Evolutionary conservation across 2,113 vertebrate species (phyloP).

Genomic region (Alethe diademata): DNA sequence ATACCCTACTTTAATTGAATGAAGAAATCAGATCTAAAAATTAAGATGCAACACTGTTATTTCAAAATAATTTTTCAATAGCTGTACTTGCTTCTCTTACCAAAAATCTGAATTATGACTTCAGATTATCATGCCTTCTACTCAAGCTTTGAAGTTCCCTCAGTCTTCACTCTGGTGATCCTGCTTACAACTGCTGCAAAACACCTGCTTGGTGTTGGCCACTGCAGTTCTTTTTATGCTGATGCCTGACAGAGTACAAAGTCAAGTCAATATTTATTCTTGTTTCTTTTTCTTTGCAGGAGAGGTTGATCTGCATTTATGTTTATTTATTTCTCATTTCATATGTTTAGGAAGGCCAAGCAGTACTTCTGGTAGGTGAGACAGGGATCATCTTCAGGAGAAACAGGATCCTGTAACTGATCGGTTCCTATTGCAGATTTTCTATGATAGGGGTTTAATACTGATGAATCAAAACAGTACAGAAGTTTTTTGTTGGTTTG

Average conservation of each 20-base stretch:
- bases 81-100: background rate
- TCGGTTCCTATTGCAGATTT: background rate
- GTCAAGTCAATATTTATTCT: background rate
- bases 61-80: background rate
- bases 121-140: background rate
- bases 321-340: background rate
- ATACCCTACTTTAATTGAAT: background rate
- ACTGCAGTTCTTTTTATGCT: background rate
- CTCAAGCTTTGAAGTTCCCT: background rate
- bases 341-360: background rate
- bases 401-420: background rate
- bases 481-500: fast-evolving
- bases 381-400: fast-evolving
- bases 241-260: background rate
- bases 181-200: background rate
- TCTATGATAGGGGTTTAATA: background rate
- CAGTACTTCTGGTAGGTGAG: background rate
- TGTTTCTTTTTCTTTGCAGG: background rate
- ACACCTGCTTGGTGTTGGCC: background rate
- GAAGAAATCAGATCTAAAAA: background rate
- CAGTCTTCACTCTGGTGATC: background rate
- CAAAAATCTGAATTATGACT: background rate
- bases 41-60: background rate
- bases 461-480: background rate
- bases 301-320: background rate